Evolutionary conservation across 2,113 vertebrate species (phyloP), one percentile per base, ranked within the genome.

Genomic region (Acrocephalus arundinaceus): DNA sequence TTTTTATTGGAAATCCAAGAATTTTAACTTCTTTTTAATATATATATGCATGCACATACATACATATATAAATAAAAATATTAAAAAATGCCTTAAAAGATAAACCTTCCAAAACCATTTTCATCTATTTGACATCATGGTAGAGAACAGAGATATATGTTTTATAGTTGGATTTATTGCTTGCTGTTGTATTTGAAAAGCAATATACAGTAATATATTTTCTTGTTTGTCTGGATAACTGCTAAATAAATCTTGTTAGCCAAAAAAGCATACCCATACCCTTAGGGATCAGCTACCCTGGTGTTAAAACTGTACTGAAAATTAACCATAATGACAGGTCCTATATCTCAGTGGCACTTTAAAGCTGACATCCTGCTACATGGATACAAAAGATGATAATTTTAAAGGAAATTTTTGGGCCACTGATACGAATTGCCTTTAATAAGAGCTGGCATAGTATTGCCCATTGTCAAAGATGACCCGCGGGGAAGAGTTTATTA

Each of bases 351-450:
- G 73, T 98, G 97, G 98, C 97, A 98, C 98, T 98, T 99, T 98
- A 98, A 98, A 98, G 95, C 97, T 98, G 98, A 99, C 98, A 98
- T 98, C 93, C 95, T 98, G 98, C 98, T 98, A 97, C 93, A 97
- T 95, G 87, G 90, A 97, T 97, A 95, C 93, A 98, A 98, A 98
- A 98, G 98, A 99, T 97, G 97, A 95, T 99, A 98, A 99, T 99
- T 98, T 98, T 98, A 98, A 98, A 96, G 96, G 98, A 99, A 98
- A 98, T 98, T 98, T 99, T 98, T 71, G 98, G 98, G 98, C 97
- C 98, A 98, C 95, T 98, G 98, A 99, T 98, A 98, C 72, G 98
- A 98, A 97, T 98, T 98, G 95, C 96, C 95, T 97, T 98, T 99
- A 99, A 99, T 98, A 98, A 98, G 98, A 98, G 96, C 93, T 99